Conservation (phyloP, 2,888 invertebrate species). For the Rhopalosiphum nymphaeae region DNA sequence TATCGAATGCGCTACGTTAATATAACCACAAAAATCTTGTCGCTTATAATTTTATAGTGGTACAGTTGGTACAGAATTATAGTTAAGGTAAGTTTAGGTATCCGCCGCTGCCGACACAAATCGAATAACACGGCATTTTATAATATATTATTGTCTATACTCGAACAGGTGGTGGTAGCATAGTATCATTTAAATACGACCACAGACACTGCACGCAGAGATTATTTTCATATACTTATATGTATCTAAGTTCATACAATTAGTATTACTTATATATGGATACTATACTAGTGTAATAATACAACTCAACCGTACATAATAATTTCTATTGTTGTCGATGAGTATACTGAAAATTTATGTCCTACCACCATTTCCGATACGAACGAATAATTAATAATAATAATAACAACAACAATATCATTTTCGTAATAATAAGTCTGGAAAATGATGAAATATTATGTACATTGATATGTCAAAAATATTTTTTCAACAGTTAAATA, state of each 20-base stretch:
- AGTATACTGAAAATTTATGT: neutral
- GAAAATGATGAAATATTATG: neutral
- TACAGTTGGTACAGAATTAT: neutral
- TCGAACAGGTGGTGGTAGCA: neutral
- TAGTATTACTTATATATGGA: neutral
- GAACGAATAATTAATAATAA: neutral
- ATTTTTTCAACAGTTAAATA: neutral
- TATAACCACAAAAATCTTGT: neutral
- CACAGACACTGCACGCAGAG: neutral
- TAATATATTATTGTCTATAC: neutral
- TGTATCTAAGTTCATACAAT: neutral
- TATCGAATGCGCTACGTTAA: neutral
- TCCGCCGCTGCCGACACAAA: neutral
- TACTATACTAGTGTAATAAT: neutral
- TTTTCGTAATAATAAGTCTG: neutral
- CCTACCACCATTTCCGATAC: constrained; percentile 23
- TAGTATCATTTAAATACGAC: neutral
- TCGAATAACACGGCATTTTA: neutral
- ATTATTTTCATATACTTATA: neutral
- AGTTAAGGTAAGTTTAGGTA: neutral
- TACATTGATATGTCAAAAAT: neutral
- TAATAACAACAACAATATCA: neutral
- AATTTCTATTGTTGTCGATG: neutral
- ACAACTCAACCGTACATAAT: neutral
- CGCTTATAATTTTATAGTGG: neutral